phyloP scores from a whole-genome alignment of 2,797 vertebrate genomes.

The Melanotaenia parkinsoni region DNA sequence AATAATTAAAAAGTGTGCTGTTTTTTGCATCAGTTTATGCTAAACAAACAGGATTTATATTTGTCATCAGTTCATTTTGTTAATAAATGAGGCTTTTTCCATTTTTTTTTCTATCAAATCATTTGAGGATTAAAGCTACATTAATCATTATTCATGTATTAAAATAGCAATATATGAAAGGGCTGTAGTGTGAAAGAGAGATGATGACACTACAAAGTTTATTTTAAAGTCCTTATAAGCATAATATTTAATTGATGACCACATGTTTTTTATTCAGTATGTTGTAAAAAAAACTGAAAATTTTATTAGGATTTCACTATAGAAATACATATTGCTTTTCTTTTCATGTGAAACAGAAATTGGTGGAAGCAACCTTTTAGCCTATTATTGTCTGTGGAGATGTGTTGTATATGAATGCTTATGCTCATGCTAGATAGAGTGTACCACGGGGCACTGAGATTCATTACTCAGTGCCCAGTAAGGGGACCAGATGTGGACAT shows the following conservation, averaged over 20 bases:
- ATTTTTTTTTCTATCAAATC: background rate
- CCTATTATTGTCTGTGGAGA: too few species aligned
- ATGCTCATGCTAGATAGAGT: too few species aligned
- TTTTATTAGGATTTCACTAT: too few species aligned
- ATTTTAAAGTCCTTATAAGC: background rate
- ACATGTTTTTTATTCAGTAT: too few species aligned
- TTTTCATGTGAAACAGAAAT: too few species aligned
- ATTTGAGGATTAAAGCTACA: slow-evolving; percentile 5
- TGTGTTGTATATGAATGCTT: too few species aligned
- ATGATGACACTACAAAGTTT: background rate
- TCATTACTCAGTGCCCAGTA: too few species aligned
- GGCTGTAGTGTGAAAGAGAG: background rate
- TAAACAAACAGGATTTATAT: background rate
- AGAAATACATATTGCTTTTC: too few species aligned
- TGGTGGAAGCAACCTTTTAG: too few species aligned
- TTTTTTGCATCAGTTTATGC: slow-evolving; percentile 5
- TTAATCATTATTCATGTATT: slow-evolving; percentile 7
- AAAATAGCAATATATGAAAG: background rate
- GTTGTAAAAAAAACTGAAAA: too few species aligned
- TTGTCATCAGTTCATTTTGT: background rate
- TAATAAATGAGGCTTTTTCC: background rate
- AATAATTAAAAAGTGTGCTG: slow-evolving; percentile 13
- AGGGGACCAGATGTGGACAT: too few species aligned
- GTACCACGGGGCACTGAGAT: too few species aligned
- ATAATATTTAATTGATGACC: background rate